Conservation (phyloP, 2,888 invertebrate species). For the Erpobdella octoculata region DNA sequence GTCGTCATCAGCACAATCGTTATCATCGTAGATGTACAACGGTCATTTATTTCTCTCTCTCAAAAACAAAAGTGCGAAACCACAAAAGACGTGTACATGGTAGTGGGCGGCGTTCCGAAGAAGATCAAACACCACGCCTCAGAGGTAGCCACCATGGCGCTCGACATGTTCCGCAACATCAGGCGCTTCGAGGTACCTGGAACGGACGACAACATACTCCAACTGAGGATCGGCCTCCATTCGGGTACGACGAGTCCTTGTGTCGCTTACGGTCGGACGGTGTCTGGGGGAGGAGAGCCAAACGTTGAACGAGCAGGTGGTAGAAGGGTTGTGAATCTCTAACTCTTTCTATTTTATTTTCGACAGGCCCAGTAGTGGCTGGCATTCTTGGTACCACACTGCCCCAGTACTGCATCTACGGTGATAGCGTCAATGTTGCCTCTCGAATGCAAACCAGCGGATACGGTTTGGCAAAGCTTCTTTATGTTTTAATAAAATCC, state of each 20-base stretch:
- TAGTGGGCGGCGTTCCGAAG: conserved; percentile 31
- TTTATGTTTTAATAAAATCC: neutral
- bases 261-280: neutral
- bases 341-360: neutral
- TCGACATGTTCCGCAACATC: conserved; percentile 32
- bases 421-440: conserved; percentile 42
- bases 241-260: conserved; percentile 38
- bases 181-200: conserved; percentile 43
- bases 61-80: conserved; percentile 25
- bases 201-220: conserved; percentile 42
- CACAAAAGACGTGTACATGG: conserved; percentile 31
- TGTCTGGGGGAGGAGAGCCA: neutral
- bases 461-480: conserved; percentile 10
- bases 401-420: conserved; percentile 47
- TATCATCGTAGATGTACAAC: too few relatives aligned
- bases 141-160: conserved; percentile 32
- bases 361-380: conserved; percentile 42
- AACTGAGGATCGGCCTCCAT: conserved; percentile 45
- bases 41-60: too few relatives aligned
- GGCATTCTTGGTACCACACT: conserved; percentile 39
- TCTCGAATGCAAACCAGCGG: conserved; percentile 31
- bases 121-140: conserved; percentile 31
- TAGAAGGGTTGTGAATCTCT: neutral
- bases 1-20: too few relatives aligned
- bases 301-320: neutral